These are phyloP conservation scores for Podarcis siculus DNA, from an alignment of 2,797 vertebrate genomes.

Conservation along the genomic window DNA sequence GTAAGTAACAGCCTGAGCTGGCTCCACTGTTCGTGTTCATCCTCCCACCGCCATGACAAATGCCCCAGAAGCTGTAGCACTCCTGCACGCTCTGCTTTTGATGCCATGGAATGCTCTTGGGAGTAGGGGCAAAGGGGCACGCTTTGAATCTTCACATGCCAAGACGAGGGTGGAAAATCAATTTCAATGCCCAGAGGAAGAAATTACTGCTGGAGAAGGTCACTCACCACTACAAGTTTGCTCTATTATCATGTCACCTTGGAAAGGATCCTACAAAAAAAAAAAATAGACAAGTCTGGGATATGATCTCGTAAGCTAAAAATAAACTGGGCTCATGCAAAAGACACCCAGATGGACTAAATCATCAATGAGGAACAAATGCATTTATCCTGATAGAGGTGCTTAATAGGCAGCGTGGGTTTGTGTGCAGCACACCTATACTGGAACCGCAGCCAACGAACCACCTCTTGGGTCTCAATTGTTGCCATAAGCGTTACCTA, in stretches of 20 bases:
- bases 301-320: constrained; percentile 31
- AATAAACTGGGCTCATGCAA: constrained; percentile 38
- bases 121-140: constrained; percentile 61
- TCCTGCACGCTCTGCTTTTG: constrained; percentile 12
- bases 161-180: constrained; percentile 70
- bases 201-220: constrained; percentile 73
- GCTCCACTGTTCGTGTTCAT: constrained; percentile 5
- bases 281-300: constrained; percentile 50
- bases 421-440: too few species aligned
- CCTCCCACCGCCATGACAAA: background rate
- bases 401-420: background rate
- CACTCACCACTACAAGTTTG: constrained; percentile 45
- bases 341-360: background rate
- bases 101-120: constrained; percentile 50
- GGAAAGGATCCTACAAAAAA: constrained; percentile 60
- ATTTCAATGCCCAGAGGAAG: constrained; percentile 71
- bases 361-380: constrained; percentile 6
- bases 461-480: background rate
- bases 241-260: constrained; percentile 47
- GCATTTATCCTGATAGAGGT: background rate
- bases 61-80: constrained; percentile 28
- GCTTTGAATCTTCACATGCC: constrained; percentile 62
- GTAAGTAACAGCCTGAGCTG: constrained; percentile 28
- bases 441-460: background rate
- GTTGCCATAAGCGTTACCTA: background rate